Base-by-base conservation (phyloP, 2,888 invertebrate genomes). In the Campoletis raptor region DNA sequence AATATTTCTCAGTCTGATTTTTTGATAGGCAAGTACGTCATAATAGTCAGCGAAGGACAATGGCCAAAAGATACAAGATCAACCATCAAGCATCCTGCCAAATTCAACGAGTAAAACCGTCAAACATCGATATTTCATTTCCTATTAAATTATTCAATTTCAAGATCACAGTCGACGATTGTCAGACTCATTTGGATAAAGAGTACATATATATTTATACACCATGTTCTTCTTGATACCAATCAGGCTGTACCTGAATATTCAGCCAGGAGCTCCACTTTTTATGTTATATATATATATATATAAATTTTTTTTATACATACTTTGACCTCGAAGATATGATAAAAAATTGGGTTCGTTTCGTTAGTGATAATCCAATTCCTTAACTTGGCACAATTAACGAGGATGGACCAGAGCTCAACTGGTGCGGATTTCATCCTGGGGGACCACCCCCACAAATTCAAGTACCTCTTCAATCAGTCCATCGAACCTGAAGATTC, bases 341-440 rank as follows among this genome's bases (percentile, higher is more conserved):
- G 24, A 21, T 12, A 12, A 52, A 70, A 76, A 45, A 37, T 57
- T 2, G 54, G 30, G 40, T 30, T 37, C 45, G 21, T 30, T 79
- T 78, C 79, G 74, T 74, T 84, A 80, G 67, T 21, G 73, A 80
- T 80, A 61, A 74, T 48, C 40, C 45, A 57, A 57, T 80, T 69
- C 69, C 61, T 73, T 74, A 61, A 45, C 24, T 40, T n/a, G 18
- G 30, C n/a, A 73, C 66, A 78, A 72, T 78, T 78, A 83, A 77
- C 64, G 70, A 72, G 64, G 70, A 54, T 5, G 37, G 7, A 21
- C 52, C 52, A 37, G 52, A 37, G 36, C 72, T n/a, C 21, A 10
- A 73, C 52, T 54, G 54, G 18, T n/a, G 7, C 72, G 0, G 3
- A 52, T 21, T 73, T 2, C 21, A 37, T 52, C 12, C 37, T 15